phyloP scores from a whole-genome alignment of 2,888 invertebrate species.

The Agrenia bidenticulata region DNA sequence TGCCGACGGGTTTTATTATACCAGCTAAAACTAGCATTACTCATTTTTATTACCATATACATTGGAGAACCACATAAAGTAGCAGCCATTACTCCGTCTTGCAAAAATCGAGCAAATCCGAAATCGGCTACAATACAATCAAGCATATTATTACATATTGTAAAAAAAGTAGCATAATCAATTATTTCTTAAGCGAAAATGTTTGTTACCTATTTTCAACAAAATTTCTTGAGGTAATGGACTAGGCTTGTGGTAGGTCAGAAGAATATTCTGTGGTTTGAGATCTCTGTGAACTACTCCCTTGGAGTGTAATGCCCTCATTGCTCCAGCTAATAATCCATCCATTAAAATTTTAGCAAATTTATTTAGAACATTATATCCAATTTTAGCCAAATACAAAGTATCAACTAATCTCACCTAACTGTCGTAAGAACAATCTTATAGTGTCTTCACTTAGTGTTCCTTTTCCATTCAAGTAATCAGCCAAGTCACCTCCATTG shows the following conservation, averaged over 20 bases:
- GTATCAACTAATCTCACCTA: constrained; percentile 69
- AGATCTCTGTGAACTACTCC: constrained; percentile 98
- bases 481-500: constrained; percentile 98
- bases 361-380: not conserved
- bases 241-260: constrained; percentile 74
- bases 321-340: constrained; percentile 75
- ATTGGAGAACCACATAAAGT: constrained; percentile 99
- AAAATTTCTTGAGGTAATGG: constrained; percentile 82
- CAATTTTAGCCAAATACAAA: too few relatives aligned
- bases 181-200: too few relatives aligned
- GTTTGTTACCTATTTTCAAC: constrained; percentile 90
- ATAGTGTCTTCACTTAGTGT: constrained; percentile 97
- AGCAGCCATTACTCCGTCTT: constrained; percentile 99
- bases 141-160: not conserved
- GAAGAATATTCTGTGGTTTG: constrained; percentile 98
- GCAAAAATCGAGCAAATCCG: constrained; percentile 96
- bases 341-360: not conserved
- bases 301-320: constrained; percentile 95
- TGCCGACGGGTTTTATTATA: constrained; percentile 1
- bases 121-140: constrained; percentile 78
- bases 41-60: constrained; percentile 83
- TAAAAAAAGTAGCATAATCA: not conserved
- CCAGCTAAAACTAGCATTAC: not conserved
- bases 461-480: constrained; percentile 92
- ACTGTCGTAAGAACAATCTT: constrained; percentile 87